A percentile compares a stretch with the other conserved stretches of the same genome.
Evolutionary conservation across 2,888 invertebrate genomes (phyloP).

Genomic region (Pseudanteris insignis): DNA sequence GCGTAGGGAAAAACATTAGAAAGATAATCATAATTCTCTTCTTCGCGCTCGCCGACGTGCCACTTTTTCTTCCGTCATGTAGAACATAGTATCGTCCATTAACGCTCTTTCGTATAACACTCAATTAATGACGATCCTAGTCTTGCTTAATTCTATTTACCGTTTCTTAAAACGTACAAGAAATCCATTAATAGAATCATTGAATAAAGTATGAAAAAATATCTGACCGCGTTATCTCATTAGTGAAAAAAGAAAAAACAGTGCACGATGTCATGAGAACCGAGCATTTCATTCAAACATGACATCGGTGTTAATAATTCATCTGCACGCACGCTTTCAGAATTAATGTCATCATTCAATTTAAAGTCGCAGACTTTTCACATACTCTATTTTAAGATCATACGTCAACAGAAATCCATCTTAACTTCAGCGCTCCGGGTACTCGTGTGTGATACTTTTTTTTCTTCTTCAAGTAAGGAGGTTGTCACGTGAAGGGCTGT

Average conservation of each 20-base stretch:
- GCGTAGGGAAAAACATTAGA: conserved; percentile 21
- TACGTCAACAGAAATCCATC: too few relatives aligned
- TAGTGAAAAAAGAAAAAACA: conserved; percentile 30
- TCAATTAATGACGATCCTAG: conserved; percentile 32
- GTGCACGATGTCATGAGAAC: conserved; percentile 20
- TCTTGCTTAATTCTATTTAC: conserved; percentile 27
- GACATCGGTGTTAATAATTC: conserved; percentile 17
- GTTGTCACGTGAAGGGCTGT: too few relatives aligned
- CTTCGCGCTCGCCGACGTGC: conserved; percentile 17
- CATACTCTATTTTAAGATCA: too few relatives aligned
- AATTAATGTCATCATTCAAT: conserved; percentile 9
- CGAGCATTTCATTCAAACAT: conserved; percentile 17
- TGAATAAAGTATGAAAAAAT: conserved; percentile 30
- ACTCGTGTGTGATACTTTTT: too few relatives aligned
- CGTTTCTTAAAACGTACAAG: conserved; percentile 32
- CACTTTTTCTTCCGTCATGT: conserved; percentile 28
- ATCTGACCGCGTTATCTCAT: conserved; percentile 28
- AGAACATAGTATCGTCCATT: conserved; percentile 26
- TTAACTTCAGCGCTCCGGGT: too few relatives aligned
- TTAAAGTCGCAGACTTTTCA: too few relatives aligned
- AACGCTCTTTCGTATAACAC: conserved; percentile 29
- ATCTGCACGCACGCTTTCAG: conserved; percentile 4
- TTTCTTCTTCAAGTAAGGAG: too few relatives aligned
- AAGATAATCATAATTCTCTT: conserved; percentile 30
- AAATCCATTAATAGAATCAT: conserved; percentile 36